Evolutionary conservation across 2,797 vertebrate genomes (phyloP).

Genomic region (Pelodytes ibericus): DNA sequence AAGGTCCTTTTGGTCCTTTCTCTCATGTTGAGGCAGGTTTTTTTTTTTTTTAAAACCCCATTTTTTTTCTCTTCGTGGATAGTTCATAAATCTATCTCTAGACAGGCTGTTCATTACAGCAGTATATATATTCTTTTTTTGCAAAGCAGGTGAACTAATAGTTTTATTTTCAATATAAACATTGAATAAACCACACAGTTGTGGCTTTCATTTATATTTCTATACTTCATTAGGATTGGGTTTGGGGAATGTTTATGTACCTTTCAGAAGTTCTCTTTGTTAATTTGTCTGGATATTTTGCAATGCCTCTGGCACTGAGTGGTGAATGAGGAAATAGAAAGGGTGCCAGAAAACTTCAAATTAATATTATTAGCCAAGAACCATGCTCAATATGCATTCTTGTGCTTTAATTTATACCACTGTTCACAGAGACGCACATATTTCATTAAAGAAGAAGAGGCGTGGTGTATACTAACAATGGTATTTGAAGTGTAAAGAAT

Average conservation of each 20-base stretch:
- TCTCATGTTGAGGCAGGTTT: too few relatives aligned
- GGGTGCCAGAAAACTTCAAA: slow-evolving; percentile 8
- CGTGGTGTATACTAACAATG: neutral
- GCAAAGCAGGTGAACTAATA: too few relatives aligned
- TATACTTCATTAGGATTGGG: slow-evolving; percentile 5
- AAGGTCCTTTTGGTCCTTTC: too few relatives aligned
- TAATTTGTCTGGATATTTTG: neutral
- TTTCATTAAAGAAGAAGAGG: neutral
- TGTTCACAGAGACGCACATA: neutral
- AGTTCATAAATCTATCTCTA: too few relatives aligned
- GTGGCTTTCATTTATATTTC: neutral
- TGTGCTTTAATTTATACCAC: slow-evolving; percentile 6
- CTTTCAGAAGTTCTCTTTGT: neutral
- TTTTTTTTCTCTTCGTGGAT: too few relatives aligned
- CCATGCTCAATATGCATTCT: slow-evolving; percentile 18
- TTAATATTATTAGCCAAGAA: slow-evolving; percentile 3
- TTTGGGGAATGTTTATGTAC: too few relatives aligned
- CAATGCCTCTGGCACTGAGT: neutral
- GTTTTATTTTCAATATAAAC: neutral
- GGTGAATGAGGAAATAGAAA: neutral
- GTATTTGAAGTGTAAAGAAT: neutral
- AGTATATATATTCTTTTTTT: too few relatives aligned
- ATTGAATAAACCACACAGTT: neutral
- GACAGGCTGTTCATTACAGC: too few relatives aligned
- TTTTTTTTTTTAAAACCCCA: too few relatives aligned